Conservation (phyloP, 2,113 vertebrate species). For the Thamnaconus septentrionalis region DNA sequence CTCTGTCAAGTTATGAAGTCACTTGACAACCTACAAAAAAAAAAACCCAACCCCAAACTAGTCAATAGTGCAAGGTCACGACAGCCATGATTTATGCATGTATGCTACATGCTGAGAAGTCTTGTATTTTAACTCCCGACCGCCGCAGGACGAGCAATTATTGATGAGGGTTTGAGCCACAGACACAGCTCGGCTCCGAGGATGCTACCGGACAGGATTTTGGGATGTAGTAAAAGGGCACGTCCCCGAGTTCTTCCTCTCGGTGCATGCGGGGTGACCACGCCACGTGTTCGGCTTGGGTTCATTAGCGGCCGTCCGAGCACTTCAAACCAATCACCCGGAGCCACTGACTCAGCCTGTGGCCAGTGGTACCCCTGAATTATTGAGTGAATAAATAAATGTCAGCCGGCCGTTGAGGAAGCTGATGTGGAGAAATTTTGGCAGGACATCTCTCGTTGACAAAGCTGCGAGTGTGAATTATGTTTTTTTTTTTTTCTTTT, state of each 20-base stretch:
- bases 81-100: conserved; percentile 48
- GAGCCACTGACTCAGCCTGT: conserved; percentile 25
- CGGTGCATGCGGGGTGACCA: conserved; percentile 13
- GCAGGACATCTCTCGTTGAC: conserved; percentile 9
- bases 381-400: conserved; percentile 43
- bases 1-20: conserved; percentile 37
- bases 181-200: conserved; percentile 8
- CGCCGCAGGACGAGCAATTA: conserved; percentile 40
- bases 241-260: conserved; percentile 24
- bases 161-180: conserved; percentile 53
- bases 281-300: conserved; percentile 28
- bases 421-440: conserved; percentile 24
- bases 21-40: conserved; percentile 12
- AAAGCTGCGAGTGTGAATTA: conserved; percentile 23
- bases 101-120: conserved; percentile 8
- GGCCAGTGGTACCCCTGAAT: conserved; percentile 30
- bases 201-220: conserved; percentile 16
- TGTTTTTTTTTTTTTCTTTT: not conserved
- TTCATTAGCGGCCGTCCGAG: conserved; percentile 35
- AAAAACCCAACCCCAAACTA: not conserved
- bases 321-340: conserved; percentile 32
- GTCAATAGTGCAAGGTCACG: conserved; percentile 20
- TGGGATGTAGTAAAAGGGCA: conserved; percentile 8
- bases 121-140: conserved; percentile 43
- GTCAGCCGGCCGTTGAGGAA: conserved; percentile 25